Conservation (phyloP, 2,888 invertebrate species). For the Willowsia nigromaculata region DNA sequence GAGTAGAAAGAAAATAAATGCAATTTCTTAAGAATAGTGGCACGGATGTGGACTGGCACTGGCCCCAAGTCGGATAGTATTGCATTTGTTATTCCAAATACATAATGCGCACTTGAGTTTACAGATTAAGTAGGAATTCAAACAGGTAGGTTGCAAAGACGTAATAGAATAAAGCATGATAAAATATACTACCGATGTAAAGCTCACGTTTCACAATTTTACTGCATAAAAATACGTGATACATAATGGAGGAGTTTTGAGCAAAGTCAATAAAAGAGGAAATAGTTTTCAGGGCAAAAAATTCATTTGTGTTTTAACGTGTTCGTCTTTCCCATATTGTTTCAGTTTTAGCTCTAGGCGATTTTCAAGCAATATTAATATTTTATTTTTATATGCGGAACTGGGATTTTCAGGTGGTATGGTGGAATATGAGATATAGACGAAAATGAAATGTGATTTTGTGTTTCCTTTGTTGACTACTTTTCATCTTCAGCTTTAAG, state of each 20-base stretch:
- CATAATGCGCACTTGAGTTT: not conserved
- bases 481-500: too few species aligned
- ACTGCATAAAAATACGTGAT: slow-evolving; percentile 34
- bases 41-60: slow-evolving; percentile 6
- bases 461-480: too few species aligned
- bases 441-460: too few species aligned
- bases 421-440: too few species aligned
- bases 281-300: slow-evolving; percentile 56
- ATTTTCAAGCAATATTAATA: not conserved
- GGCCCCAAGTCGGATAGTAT: slow-evolving; percentile 7
- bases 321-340: not conserved
- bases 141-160: not conserved
- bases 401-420: not conserved
- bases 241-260: not conserved
- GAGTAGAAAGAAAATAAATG: slow-evolving; percentile 29
- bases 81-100: not conserved
- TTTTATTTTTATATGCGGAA: not conserved
- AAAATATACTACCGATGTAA: slow-evolving; percentile 21
- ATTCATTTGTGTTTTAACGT: slow-evolving; percentile 6
- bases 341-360: not conserved
- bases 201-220: slow-evolving; percentile 37
- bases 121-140: not conserved
- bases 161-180: not conserved
- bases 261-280: slow-evolving; percentile 39
- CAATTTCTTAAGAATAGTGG: not conserved